Evolutionary conservation across 2,888 invertebrate genomes (phyloP), one percentile per base, ranked within the genome.

Genomic region (Cheilosia vernalis): DNA sequence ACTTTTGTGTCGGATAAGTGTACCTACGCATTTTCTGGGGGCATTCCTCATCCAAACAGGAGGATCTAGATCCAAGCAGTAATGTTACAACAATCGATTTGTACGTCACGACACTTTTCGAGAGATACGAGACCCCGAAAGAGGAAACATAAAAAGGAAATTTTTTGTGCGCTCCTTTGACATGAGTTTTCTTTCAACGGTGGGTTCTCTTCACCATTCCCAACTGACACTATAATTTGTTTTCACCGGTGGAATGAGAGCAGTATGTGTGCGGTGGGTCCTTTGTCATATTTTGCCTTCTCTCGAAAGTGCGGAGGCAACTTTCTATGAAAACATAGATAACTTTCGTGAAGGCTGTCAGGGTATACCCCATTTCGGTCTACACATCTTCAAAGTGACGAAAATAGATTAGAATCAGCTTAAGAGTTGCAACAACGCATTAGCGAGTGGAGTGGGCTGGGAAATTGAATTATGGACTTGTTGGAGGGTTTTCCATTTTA

Each of bases 351-450:
- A 56, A 49, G 74, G 76, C 42, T 70, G 78, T 63, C 55, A 47
- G 24, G 42, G 30, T 56, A 40, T 33, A 51, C 51, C 67, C 63
- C 58, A 47, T n/a, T 55, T 44, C 17, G 33, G 24, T 73, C 73
- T 67, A 58, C 76, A 74, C 47, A 58, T 74, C 80, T 84, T 84
- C 64, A 80, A 80, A 84, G 74, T 80, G 80, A 74, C 74, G 58
- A 79, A 84, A 84, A 84, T 84, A 84, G 84, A 84, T 84, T 80
- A 80, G 84, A 84, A 84, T 80, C 84, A 70, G 80, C 70, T 84
- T 76, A 70, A 49, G 74, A 80, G 69, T 55, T 84, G 84, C 84
- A 84, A 74, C 53, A 73, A 69, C 80, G 58, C 74, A 84, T 84
- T 80, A 61, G 30, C 40, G 40, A 61, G 49, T 15, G 13, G 19